phyloP scores from a whole-genome alignment of 2,113 vertebrate species.

The Xiphophorus hellerii region DNA sequence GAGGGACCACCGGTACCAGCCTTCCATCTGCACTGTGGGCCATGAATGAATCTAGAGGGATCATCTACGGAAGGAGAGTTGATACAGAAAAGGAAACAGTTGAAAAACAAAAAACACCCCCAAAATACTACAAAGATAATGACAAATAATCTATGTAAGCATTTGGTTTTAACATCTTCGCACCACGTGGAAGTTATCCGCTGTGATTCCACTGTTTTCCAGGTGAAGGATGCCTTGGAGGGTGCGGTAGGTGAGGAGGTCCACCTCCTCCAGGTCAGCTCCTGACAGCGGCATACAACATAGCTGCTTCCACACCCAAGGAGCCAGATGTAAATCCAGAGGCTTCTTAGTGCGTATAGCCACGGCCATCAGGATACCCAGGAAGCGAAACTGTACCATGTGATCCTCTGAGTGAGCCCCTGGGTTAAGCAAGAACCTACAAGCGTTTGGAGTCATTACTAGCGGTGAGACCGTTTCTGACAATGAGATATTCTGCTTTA shows the following conservation, averaged over 20 bases:
- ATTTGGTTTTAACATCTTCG: constrained; percentile 27
- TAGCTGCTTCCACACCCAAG: constrained; percentile 85
- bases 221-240: constrained; percentile 83
- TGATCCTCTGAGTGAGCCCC: constrained; percentile 77
- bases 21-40: constrained; percentile 82
- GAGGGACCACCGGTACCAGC: constrained; percentile 81
- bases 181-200: constrained; percentile 85
- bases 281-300: constrained; percentile 81
- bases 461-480: neutral
- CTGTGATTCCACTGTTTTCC: constrained; percentile 83
- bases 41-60: constrained; percentile 83
- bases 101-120: neutral
- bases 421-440: constrained; percentile 83
- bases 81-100: neutral
- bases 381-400: constrained; percentile 82
- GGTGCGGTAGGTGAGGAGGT: constrained; percentile 82
- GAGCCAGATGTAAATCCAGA: constrained; percentile 83
- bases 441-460: neutral
- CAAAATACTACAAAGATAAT: no score
- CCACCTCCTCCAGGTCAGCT: constrained; percentile 83
- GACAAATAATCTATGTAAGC: neutral
- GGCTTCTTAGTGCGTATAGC: constrained; percentile 85
- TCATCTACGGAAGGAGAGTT: constrained; percentile 75
- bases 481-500: neutral
- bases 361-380: constrained; percentile 85